Conservation (phyloP, 2,113 vertebrate genomes). For the Eira barbara region DNA sequence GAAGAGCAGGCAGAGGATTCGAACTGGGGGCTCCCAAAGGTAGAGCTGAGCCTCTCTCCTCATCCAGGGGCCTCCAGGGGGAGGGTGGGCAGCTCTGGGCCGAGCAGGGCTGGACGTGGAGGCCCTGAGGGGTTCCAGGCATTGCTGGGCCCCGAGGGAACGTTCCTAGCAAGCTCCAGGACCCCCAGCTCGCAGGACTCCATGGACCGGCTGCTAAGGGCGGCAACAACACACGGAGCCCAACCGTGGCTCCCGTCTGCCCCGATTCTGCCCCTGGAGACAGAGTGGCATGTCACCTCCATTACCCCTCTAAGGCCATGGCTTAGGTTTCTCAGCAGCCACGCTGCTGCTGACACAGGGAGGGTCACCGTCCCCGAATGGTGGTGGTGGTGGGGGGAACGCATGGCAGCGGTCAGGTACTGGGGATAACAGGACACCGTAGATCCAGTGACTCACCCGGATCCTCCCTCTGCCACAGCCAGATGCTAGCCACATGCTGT, state of each 20-base stretch:
- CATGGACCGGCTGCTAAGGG: accelerated
- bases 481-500: background rate
- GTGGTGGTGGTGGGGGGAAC: background rate
- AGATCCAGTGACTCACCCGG: background rate
- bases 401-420: background rate
- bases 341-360: background rate
- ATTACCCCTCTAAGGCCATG: background rate
- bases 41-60: background rate
- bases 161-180: background rate
- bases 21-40: background rate
- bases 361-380: accelerated
- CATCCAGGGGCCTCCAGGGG: background rate
- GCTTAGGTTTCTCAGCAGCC: background rate
- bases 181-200: background rate
- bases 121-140: background rate
- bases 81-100: background rate
- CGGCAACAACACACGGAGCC: accelerated
- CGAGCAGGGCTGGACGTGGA: background rate
- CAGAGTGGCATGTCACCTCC: background rate
- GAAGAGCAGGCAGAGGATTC: background rate
- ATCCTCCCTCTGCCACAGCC: background rate
- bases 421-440: background rate
- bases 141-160: background rate
- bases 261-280: background rate
- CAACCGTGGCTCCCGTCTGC: background rate